Conservation (phyloP, 2,797 vertebrate species). For the Cygnus olor region DNA sequence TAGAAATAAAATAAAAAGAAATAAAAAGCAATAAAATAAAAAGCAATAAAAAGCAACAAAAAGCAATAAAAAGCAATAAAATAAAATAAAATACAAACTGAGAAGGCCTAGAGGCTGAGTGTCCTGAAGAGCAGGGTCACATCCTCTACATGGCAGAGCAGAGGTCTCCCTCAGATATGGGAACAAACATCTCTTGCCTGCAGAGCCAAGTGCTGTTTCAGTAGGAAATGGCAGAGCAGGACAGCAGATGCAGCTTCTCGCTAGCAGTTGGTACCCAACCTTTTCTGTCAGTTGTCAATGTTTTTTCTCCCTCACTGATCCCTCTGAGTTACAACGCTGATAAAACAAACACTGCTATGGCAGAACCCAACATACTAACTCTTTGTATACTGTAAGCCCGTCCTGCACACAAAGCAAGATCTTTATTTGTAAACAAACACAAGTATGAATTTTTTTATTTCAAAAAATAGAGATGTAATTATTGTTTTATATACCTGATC, state of each 20-base stretch:
- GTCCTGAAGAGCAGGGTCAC: not conserved
- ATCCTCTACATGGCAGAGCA: not conserved
- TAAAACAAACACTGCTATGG: not conserved
- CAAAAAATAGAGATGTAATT: not conserved
- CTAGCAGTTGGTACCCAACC: not conserved
- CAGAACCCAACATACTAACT: not conserved
- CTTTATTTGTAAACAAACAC: not conserved
- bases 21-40: too few relatives aligned
- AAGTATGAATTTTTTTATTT: not conserved
- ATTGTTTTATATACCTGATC: not conserved
- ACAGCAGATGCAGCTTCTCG: not conserved
- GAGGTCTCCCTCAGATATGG: not conserved
- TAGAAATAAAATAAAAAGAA: not conserved
- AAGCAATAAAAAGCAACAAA: too few relatives aligned
- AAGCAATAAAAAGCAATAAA: not conserved
- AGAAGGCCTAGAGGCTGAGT: not conserved
- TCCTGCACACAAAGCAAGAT: not conserved
- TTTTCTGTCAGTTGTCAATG: not conserved
- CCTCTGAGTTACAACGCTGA: not conserved
- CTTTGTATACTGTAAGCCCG: rapidly evolving
- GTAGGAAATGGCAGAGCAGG: not conserved
- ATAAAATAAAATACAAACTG: not conserved
- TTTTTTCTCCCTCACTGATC: not conserved
- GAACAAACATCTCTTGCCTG: not conserved
- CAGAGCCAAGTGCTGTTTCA: not conserved